Evolutionary conservation across 2,888 invertebrate species (phyloP), one percentile per base, ranked within the genome.

Genomic region (Eugnorisma glareosa): DNA sequence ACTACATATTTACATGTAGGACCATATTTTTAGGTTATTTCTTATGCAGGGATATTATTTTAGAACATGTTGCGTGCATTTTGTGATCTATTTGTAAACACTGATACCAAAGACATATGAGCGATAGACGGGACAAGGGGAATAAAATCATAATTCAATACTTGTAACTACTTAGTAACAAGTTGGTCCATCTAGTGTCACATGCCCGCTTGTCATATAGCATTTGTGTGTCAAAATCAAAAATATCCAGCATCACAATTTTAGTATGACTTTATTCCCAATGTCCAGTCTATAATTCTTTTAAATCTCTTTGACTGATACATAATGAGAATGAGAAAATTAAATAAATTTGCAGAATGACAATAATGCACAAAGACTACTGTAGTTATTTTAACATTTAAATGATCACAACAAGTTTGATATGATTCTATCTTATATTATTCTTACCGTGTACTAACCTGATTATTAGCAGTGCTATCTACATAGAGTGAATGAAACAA

Each of bases 21-120:
- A 79, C 67, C 66, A 83, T 67, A 45, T 51, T 78, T 80, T 77
- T 77, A 83, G 83, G 83, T 83, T 81, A 77, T 70, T 61, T 45
- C 76, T 13, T 57, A 57, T 15, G 31, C 21, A 54, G 21, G 11
- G 48, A 68, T 45, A 57, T 24, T 61, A 43, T 45, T 68, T 66
- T 15, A 59, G 37, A 35, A 40, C 31, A 57, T 35, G 15, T 15
- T 40, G 51, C 31, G 40, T 57, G 15, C n/a, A 57, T 64, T 64
- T 48, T 31, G 18, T 68, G 5, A 67, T 48, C 5, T 57, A 28
- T 40, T 77, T 31, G 11, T 63, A 24, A 48, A 40, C 31, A 40
- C 11, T 7, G 1, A 15, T 64, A 66, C n/a, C n/a, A n/a, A n/a
- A n/a, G n/a, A n/a, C 1, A 48, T 18, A 73, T 79, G 0, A 67